Evolutionary conservation across 2,888 invertebrate species (phyloP).

Genomic region (Caenorhabditis plicata): DNA sequence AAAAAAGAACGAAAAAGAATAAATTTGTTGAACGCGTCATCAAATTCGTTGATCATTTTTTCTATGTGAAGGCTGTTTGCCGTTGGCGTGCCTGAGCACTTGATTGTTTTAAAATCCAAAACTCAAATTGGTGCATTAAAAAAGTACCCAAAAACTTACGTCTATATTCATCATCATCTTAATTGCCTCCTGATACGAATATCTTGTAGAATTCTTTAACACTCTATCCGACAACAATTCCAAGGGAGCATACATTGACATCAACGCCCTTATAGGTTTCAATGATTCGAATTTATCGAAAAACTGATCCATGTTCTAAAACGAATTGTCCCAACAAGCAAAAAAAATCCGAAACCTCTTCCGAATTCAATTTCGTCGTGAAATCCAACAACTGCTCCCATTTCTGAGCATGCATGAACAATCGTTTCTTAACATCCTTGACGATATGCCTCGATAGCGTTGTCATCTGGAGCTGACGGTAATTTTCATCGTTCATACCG

Average conservation of each 20-base stretch:
- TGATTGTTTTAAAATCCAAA: too few species aligned
- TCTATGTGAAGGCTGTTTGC: too few species aligned
- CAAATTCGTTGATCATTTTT: too few species aligned
- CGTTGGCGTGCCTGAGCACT: too few species aligned
- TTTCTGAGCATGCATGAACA: conserved; percentile 26
- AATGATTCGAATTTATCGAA: conserved; percentile 2
- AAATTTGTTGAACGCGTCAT: too few species aligned
- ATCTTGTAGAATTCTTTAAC: not conserved
- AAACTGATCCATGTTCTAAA: conserved; percentile 9
- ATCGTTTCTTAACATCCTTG: conserved; percentile 12
- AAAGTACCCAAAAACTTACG: not conserved
- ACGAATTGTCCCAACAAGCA: not conserved
- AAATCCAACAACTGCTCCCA: conserved; percentile 4
- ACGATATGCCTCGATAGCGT: conserved; percentile 6
- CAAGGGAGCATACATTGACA: conserved; percentile 11
- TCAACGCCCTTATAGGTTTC: conserved; percentile 8
- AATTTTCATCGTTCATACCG: conserved; percentile 7
- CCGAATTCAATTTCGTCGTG: conserved; percentile 3
- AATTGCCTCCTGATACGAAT: conserved; percentile 7
- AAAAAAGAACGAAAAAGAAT: too few species aligned
- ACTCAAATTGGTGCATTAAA: not conserved
- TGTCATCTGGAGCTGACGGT: conserved; percentile 1
- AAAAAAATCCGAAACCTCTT: not conserved
- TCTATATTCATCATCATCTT: conserved; percentile 27
- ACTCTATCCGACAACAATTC: conserved; percentile 5